phyloP scores from a whole-genome alignment of 2,888 invertebrate species.

The Dioctria linearis region DNA sequence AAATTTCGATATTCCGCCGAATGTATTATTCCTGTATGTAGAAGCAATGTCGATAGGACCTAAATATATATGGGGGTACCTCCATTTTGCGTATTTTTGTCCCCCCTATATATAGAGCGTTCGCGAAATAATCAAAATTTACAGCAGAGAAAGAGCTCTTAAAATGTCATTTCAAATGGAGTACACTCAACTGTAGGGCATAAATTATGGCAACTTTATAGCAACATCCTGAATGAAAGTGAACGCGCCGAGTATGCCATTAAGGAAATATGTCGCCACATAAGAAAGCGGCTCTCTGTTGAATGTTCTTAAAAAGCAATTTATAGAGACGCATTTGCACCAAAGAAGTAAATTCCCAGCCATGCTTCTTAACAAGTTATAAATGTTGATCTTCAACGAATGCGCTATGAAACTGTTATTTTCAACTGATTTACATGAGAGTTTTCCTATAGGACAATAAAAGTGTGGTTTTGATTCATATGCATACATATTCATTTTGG shows the following conservation, averaged over 20 bases:
- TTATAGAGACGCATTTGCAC: slow-evolving; percentile 55
- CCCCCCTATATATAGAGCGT: neutral
- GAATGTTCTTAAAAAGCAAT: slow-evolving; percentile 58
- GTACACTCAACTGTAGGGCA: slow-evolving; percentile 55
- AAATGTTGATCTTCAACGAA: slow-evolving; percentile 38
- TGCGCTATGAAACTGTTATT: slow-evolving; percentile 30
- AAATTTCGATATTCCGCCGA: slow-evolving; percentile 40
- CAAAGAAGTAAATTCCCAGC: slow-evolving; percentile 27
- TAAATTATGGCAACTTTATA: slow-evolving; percentile 58
- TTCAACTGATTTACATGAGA: slow-evolving; percentile 34
- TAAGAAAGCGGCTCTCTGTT: slow-evolving; percentile 56
- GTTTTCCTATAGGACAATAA: neutral
- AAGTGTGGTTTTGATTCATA: too few species aligned
- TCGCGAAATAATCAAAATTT: slow-evolving; percentile 56
- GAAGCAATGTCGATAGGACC: neutral
- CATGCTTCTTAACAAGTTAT: slow-evolving; percentile 38
- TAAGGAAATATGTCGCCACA: slow-evolving; percentile 59
- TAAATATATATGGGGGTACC: too few species aligned
- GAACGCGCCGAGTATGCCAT: slow-evolving; percentile 51
- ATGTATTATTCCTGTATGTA: slow-evolving; percentile 8
- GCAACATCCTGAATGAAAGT: slow-evolving; percentile 54
- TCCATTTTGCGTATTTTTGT: neutral
- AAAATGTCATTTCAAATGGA: slow-evolving; percentile 56
- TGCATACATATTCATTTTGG: too few species aligned
- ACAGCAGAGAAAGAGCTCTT: slow-evolving; percentile 52